Base-by-base conservation (phyloP, 2,113 vertebrate genomes). In the Polypterus senegalus region DNA sequence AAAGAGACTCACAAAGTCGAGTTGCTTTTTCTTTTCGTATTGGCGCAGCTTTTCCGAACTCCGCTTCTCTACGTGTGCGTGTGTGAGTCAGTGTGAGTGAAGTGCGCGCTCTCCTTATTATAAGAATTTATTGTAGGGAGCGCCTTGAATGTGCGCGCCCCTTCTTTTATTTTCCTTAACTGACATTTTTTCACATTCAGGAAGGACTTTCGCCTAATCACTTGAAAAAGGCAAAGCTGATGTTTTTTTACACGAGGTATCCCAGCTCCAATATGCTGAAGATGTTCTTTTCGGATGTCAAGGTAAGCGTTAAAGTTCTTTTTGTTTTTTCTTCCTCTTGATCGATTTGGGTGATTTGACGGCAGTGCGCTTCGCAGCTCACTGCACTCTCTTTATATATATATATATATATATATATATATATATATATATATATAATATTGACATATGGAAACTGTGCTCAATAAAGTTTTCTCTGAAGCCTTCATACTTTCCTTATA, bases 201-300 rank as follows among this genome's bases (percentile, higher is more conserved):
- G 96, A 98, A 79, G 96, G 96, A 65, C 74, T 98, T 73, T 98
- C 96, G 69, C 96, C 96, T 47, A 99, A 98, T 81, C 96, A 99
- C 83, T 88, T 99, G 84, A 99, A 99, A 86, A 99, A 98, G 79
- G 96, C 96, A 79, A 99, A 99, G 85, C 89, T 99, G 75, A 99
- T 99, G 96, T 99, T 99, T 87, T 99, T 99, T 85, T 99, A 97
- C 77, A 92, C 92, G 54, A 92, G 96, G 71, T 99, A 99, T 75
- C 96, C 96, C 62, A 98, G 94, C 75, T 99, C 96, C 83, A 99
- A 99, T 83, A 98, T 99, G 96, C 91, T 99, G 78, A 99, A 99
- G 81, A 97, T 95, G 66, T 99, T 86, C 87, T 99, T 99, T 88
- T 95, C 94, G 3, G 96, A 99, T 2, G 96, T 99, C 69, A 99